These are phyloP conservation scores for Gymnobelideus leadbeateri DNA, from an alignment of 2,113 vertebrate genomes.

Conservation along the genomic window DNA sequence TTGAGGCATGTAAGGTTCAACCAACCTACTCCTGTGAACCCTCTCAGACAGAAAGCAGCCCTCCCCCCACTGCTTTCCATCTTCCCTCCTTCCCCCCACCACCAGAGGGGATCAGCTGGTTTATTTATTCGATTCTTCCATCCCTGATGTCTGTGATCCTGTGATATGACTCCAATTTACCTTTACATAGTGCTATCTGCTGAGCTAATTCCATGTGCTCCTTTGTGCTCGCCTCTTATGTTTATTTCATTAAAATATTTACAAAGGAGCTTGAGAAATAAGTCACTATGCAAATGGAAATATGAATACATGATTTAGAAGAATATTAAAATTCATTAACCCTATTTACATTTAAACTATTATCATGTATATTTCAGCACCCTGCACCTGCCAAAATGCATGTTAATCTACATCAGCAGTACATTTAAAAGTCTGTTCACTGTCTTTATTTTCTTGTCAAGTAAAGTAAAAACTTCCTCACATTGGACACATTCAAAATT, in stretches of 20 bases:
- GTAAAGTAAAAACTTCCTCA: constrained; percentile 73
- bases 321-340: constrained; percentile 78
- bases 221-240: constrained; percentile 75
- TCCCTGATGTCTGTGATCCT: constrained; percentile 48
- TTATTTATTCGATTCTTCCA: constrained; percentile 44
- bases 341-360: constrained; percentile 79
- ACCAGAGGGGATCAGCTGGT: constrained; percentile 66
- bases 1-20: constrained; percentile 52
- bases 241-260: constrained; percentile 81
- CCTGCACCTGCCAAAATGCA: constrained; percentile 66
- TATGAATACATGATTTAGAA: constrained; percentile 64
- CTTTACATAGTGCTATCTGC: constrained; percentile 56
- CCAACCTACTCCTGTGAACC: constrained; percentile 39
- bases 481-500: constrained; percentile 58
- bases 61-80: background rate
- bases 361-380: constrained; percentile 78
- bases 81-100: background rate
- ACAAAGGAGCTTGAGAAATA: constrained; percentile 78
- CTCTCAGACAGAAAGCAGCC: constrained; percentile 40
- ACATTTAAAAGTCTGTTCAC: constrained; percentile 71
- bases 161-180: constrained; percentile 63
- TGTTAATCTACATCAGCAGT: constrained; percentile 57
- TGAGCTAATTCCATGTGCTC: constrained; percentile 68
- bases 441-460: constrained; percentile 75
- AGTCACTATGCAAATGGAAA: constrained; percentile 77